Percentiles rank a stretch among this genome's conserved stretches.
phyloP scores from a whole-genome alignment of 2,888 invertebrate genomes.

The Microchrysa polita region DNA sequence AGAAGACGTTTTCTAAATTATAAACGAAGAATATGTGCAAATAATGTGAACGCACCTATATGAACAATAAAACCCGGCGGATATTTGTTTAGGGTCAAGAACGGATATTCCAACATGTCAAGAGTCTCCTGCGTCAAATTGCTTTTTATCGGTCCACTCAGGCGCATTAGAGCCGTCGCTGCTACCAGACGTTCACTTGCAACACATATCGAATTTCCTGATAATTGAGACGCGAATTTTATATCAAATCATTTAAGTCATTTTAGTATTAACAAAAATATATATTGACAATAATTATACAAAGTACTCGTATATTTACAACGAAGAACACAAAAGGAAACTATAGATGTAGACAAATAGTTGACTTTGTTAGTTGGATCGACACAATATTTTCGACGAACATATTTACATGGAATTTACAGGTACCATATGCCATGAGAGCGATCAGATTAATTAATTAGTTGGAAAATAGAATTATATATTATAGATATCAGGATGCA shows the following conservation, averaged over 20 bases:
- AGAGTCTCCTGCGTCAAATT: constrained; percentile 80
- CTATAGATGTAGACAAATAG: too few species aligned
- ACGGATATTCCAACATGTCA: constrained; percentile 94
- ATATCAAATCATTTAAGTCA: background rate
- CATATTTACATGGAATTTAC: too few species aligned
- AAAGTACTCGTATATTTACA: constrained; percentile 20
- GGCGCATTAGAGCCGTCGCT: constrained; percentile 68
- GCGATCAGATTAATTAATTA: too few species aligned
- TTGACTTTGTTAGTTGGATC: too few species aligned
- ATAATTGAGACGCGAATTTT: background rate
- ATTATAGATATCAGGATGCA: too few species aligned
- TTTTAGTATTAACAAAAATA: background rate
- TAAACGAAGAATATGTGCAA: too few species aligned
- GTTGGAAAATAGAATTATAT: too few species aligned
- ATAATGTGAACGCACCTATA: constrained; percentile 82
- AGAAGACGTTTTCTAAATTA: background rate
- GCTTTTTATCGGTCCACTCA: constrained; percentile 70
- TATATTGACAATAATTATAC: too few species aligned
- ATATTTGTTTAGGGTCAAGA: constrained; percentile 91
- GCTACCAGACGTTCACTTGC: constrained; percentile 70
- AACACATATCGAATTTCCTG: constrained; percentile 78
- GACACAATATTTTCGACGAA: too few species aligned
- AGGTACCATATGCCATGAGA: too few species aligned
- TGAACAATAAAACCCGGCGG: constrained; percentile 89
- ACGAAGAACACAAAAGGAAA: constrained; percentile 1